Conservation (phyloP, 2,797 vertebrate species). For the Eurystomus glaucurus region DNA sequence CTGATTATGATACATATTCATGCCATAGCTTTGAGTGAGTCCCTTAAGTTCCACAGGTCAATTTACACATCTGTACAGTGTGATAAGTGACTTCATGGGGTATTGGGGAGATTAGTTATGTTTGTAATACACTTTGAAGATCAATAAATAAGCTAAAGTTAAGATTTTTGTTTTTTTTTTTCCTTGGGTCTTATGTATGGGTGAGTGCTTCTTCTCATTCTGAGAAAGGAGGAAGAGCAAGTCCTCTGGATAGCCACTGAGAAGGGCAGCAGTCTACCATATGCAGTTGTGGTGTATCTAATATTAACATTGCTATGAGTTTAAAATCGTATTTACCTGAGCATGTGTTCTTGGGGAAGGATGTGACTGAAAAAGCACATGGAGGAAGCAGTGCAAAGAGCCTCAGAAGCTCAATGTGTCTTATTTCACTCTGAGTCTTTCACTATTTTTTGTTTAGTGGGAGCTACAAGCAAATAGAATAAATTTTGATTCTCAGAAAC, state of each 20-base stretch:
- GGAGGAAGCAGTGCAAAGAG: not conserved
- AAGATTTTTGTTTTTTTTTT: not conserved
- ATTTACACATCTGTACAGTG: not conserved
- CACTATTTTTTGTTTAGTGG: not conserved
- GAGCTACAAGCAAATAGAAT: not conserved
- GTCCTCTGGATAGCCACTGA: not conserved
- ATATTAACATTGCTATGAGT: not conserved
- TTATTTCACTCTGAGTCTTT: not conserved
- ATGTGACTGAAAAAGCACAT: accelerated
- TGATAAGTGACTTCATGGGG: not conserved
- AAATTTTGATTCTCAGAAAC: not conserved
- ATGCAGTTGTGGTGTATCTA: not conserved
- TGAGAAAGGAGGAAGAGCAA: not conserved
- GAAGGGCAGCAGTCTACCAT: not conserved
- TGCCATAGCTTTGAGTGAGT: not conserved
- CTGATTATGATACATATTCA: not conserved
- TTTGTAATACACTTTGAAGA: not conserved
- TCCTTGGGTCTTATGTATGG: accelerated
- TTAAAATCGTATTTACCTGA: not conserved
- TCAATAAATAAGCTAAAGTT: not conserved
- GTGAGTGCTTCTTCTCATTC: not conserved
- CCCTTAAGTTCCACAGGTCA: not conserved
- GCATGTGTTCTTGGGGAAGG: not conserved
- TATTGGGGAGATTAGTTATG: not conserved
- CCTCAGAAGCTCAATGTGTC: not conserved